Base-by-base conservation (phyloP, 1,140 invertebrate species). In the Leptopilina boulardi region DNA sequence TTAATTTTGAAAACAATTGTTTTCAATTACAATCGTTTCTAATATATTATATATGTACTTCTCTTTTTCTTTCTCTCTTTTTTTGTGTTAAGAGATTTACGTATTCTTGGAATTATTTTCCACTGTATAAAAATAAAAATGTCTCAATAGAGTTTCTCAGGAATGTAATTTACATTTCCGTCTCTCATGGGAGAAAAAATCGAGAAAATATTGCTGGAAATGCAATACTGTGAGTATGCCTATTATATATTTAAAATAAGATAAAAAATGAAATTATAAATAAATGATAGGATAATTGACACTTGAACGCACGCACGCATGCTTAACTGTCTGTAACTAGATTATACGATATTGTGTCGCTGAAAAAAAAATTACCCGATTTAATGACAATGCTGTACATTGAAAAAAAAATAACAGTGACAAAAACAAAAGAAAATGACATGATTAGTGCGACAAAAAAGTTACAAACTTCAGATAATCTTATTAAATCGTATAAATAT, bases 401-500 rank as follows among this genome's bases (percentile, higher is more conserved):
- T 59, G n/a, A n/a, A n/a, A n/a, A 38, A 81, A 84, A 44, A 23
- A 79, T 23, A 26, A 56, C 26, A 71, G 0, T 75, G 77, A 85
- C 79, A 77, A 75, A 80, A 74, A n/a, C n/a, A n/a, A 72, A 59
- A 73, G 77, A 79, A 80, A 79, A 82, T 72, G 13, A 47, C 54
- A 82, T 71, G 18, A 42, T n/a, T 30, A 66, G 59, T 30, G 59
- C 59, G 26, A 66, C 23, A 66, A 66, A n/a, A n/a, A n/a, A 66
- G 11, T 66, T 66, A 66, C 26, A 66, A 66, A 66, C 26, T 66
- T 66, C 42, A 76, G 34, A 76, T 42, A 79, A 76, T 71, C 34
- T 71, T 77, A 79, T 80, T 56, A 79, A 80, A 82, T 80, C 59
- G 81, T 82, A 84, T 77, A 79, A 75, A 80, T 85, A 83, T 85